Percentiles rank a stretch among this genome's conserved stretches.
Conservation (phyloP, 1,140 invertebrate species). For the Babylonia areolata region DNA sequence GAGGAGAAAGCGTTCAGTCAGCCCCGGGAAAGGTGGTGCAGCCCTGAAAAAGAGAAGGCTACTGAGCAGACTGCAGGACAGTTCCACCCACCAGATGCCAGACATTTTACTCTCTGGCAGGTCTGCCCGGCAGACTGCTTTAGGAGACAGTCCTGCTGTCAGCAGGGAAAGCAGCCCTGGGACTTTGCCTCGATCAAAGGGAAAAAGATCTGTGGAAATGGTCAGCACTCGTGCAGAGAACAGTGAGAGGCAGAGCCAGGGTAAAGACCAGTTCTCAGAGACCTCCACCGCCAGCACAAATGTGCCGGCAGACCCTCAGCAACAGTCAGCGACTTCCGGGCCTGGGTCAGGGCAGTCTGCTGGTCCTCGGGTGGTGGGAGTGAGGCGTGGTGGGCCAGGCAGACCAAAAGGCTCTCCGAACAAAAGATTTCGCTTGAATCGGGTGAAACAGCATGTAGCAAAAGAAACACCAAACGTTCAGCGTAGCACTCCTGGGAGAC, state of each 20-base stretch:
- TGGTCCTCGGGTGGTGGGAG: not conserved
- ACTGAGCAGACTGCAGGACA: conserved; percentile 12
- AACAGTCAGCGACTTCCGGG: not conserved
- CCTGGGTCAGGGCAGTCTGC: too few relatives aligned
- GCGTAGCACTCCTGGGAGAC: not conserved
- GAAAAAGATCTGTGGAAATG: not conserved
- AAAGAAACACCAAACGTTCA: too few relatives aligned
- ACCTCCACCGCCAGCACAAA: not conserved
- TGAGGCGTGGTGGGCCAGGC: not conserved
- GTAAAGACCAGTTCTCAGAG: not conserved
- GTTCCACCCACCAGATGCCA: conserved; percentile 23
- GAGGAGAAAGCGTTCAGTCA: not conserved
- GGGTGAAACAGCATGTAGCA: too few relatives aligned
- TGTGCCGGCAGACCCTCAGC: not conserved
- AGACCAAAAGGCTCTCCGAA: not conserved
- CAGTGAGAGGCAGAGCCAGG: not conserved
- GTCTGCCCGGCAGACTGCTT: not conserved
- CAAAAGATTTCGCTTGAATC: not conserved
- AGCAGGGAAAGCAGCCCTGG: conserved; percentile 36
- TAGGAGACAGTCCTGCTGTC: not conserved
- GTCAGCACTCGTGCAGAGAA: not conserved
- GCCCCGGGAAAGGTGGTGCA: too few relatives aligned
- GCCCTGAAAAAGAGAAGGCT: not conserved
- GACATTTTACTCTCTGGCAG: not conserved
- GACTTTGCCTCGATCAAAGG: not conserved